Base-by-base conservation (phyloP, 2,113 vertebrate genomes). In the Notothenia coriiceps region DNA sequence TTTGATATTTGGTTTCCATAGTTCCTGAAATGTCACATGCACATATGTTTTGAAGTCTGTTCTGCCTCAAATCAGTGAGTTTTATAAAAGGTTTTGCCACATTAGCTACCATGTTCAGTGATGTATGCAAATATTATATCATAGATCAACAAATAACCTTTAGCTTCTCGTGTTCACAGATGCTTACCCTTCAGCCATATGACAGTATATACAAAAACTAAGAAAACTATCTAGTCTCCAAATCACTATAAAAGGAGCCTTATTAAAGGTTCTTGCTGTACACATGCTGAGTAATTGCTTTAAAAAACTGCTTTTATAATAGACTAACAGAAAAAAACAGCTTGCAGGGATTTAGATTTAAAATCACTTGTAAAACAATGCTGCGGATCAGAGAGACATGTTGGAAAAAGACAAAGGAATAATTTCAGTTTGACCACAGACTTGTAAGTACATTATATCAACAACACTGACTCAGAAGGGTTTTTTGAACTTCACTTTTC, bases 1-100 rank as follows among this genome's bases (percentile, higher is more conserved):
- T 2, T 65, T 81, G 18, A 5, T 68, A 22, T 85, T 88, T 61
- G 76, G 77, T 70, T 79, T 20, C 73, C 25, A 80, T 59, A 25
- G 73, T 49, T 69, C 17, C 76, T 71, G 20, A 77, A 68, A 79
- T 29, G 55, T 79, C 51, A 40, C 6, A 49, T 61, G 33, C 3
- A 40, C 33, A 44, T 11, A 2, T 18, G n/a, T 65, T 17, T 40
- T 15, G 29, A 62, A 0, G 2, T 25, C 54, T 66, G 54, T 15
- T 12, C 20, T 35, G 46, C 56, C 29, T 76, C 50, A 43, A 49
- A 52, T 43, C 17, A 69, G 17, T 9, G 20, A 43, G 15, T 55
- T 77, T 66, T 12, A 47, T 12, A 22, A 57, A 57, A 29, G 13
- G 14, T 29, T 43, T 70, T 29, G 1, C 6, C 7, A 18, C 14